phyloP scores from a whole-genome alignment of 2,113 vertebrate species.

The Neotoma lepida region DNA sequence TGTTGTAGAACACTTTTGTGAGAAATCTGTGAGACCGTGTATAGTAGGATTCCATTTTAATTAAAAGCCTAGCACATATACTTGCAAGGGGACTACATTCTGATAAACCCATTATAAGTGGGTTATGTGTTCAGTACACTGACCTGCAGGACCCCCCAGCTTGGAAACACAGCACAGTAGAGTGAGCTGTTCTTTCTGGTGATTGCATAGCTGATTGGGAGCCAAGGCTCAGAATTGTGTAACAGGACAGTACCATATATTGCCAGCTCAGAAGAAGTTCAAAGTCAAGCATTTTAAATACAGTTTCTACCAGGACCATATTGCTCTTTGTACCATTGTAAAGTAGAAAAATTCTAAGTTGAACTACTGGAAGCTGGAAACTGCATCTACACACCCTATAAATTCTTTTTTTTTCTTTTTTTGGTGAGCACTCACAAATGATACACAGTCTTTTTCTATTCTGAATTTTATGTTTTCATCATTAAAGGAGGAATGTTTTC shows the following conservation, averaged over 20 bases:
- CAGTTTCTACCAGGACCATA: not conserved
- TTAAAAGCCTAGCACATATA: not conserved
- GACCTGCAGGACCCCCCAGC: not conserved
- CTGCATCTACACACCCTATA: not conserved
- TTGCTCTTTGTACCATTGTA: not conserved
- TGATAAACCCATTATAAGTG: not conserved
- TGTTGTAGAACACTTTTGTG: not conserved
- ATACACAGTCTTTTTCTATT: constrained; percentile 33
- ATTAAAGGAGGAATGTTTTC: not conserved
- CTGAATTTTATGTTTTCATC: constrained; percentile 40
- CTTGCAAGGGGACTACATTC: not conserved
- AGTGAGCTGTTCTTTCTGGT: not conserved
- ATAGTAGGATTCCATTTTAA: constrained; percentile 3
- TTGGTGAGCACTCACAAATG: not conserved
- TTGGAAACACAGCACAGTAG: not conserved
- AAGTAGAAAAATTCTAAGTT: not conserved
- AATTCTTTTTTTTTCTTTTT: not conserved
- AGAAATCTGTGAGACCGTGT: constrained; percentile 20
- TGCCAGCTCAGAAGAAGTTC: not conserved
- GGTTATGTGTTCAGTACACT: not conserved
- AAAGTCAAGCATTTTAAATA: not conserved
- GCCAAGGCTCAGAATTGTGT: not conserved
- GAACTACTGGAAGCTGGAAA: not conserved
- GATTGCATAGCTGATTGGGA: not conserved
- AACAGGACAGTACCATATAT: not conserved